phyloP scores from a whole-genome alignment of 2,797 vertebrate genomes.

The Rhincodon typus region DNA sequence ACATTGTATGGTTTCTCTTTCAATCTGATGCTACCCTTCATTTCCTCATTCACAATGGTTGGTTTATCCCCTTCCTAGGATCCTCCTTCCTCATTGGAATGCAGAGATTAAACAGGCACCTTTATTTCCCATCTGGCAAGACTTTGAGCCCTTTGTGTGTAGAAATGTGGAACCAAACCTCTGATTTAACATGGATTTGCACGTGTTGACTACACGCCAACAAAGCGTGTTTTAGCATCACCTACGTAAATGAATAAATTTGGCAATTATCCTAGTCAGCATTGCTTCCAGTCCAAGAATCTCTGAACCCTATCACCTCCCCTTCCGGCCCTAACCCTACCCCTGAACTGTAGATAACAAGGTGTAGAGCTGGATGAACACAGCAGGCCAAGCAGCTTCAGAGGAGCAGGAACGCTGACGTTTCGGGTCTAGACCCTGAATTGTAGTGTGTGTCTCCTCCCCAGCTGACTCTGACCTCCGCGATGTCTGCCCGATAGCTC shows the following conservation, averaged over 20 bases:
- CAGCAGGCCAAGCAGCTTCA: too few species aligned
- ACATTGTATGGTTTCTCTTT: too few species aligned
- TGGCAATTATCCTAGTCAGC: too few species aligned
- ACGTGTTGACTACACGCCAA: not conserved
- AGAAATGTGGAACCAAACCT: not conserved
- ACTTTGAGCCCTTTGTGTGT: not conserved
- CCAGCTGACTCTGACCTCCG: not conserved
- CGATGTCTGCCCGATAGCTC: not conserved
- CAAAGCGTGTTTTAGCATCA: not conserved
- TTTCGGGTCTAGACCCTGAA: not conserved
- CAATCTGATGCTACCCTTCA: too few species aligned
- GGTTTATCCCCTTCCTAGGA: too few species aligned
- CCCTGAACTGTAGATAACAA: too few species aligned
- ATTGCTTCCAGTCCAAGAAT: not conserved
- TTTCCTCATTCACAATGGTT: too few species aligned
- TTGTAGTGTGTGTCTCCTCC: not conserved
- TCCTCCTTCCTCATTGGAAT: not conserved
- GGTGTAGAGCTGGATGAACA: too few species aligned
- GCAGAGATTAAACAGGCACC: not conserved
- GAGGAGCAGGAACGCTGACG: too few species aligned
- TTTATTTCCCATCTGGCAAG: not conserved
- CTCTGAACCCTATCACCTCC: not conserved
- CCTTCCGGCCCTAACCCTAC: too few species aligned
- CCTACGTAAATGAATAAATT: not conserved
- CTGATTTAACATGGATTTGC: not conserved